Conservation (phyloP, 1,140 invertebrate species). For the Polypedilum pembai region DNA sequence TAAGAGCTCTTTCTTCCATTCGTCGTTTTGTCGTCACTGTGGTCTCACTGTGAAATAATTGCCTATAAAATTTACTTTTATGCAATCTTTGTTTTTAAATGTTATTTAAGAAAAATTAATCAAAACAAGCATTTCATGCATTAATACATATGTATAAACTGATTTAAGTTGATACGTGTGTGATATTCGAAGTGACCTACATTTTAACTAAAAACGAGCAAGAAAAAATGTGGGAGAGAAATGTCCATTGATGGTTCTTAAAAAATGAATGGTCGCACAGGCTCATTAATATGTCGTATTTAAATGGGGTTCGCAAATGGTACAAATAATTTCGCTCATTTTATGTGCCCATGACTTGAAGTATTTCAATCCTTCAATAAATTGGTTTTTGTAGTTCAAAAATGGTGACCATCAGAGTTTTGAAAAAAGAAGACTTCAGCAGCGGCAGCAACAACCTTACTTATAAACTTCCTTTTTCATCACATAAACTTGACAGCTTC, state of each 20-base stretch:
- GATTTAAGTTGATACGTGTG: no score
- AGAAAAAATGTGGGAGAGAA: conserved; percentile 12
- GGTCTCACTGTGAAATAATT: no score
- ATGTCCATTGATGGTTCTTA: conserved; percentile 14
- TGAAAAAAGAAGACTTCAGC: neutral
- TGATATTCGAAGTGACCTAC: neutral
- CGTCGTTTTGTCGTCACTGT: no score
- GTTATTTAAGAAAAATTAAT: no score
- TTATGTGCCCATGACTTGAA: neutral
- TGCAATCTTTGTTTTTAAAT: no score
- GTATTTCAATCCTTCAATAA: neutral
- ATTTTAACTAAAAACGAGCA: neutral
- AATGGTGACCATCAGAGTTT: neutral
- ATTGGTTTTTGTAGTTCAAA: no score
- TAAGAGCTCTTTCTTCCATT: no score
- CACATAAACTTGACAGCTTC: neutral
- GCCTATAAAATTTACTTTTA: no score
- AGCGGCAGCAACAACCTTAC: neutral
- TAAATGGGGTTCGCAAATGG: neutral
- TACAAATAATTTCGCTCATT: neutral
- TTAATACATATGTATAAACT: no score
- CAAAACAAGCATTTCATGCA: no score
- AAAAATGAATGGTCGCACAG: neutral
- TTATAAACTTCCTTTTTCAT: conserved; percentile 1
- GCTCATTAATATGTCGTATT: conserved; percentile 4